Conservation (phyloP, 2,797 vertebrate species). For the Poeciliopsis gracilis region DNA sequence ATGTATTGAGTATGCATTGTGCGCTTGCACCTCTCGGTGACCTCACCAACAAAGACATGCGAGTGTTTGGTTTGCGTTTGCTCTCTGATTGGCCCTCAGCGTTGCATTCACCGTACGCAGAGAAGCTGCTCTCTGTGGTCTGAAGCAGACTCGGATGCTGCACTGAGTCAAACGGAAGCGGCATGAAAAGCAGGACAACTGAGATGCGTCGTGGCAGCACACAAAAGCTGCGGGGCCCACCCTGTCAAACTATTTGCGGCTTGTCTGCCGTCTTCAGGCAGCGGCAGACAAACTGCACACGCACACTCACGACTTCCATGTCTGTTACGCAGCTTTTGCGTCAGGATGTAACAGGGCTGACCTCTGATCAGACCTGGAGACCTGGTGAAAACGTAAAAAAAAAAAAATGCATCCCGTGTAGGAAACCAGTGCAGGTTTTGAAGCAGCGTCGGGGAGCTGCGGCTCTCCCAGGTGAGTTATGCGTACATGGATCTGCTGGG, state of each 20-base stretch:
- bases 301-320: background rate
- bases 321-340: background rate
- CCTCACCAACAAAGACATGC: background rate
- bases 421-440: conserved; percentile 4
- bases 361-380: background rate
- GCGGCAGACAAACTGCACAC: conserved; percentile 3
- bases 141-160: background rate
- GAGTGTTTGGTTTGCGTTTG: background rate
- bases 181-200: conserved; percentile 10
- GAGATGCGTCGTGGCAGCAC: conserved; percentile 21
- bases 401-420: background rate
- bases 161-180: conserved; percentile 8
- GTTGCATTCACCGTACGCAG: background rate
- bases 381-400: background rate
- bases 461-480: conserved; percentile 45
- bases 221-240: conserved; percentile 25
- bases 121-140: background rate
- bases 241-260: conserved; percentile 9
- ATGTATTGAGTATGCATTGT: background rate
- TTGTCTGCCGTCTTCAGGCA: conserved; percentile 3
- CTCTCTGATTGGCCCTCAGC: background rate
- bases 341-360: conserved; percentile 12
- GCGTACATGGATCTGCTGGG: conserved; percentile 23
- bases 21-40: background rate
- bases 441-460: background rate